phyloP scores from a whole-genome alignment of 2,888 invertebrate genomes.

The Tipula helvola region DNA sequence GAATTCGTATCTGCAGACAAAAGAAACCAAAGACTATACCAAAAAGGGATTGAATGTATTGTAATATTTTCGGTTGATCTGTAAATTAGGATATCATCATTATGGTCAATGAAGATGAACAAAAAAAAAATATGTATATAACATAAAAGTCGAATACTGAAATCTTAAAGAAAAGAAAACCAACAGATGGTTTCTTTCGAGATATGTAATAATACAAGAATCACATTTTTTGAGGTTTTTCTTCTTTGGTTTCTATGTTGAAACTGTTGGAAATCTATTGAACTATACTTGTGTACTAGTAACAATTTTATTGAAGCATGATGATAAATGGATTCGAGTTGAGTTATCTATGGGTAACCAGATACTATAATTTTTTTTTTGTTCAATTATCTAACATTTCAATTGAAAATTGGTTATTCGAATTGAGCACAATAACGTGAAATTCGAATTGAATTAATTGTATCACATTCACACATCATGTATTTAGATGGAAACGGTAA shows the following conservation, averaged over 20 bases:
- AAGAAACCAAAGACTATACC: not conserved
- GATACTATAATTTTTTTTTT: not conserved
- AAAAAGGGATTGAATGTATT: not conserved
- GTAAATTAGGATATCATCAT: slow-evolving; percentile 11
- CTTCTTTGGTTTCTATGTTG: not conserved
- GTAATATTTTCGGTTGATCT: slow-evolving; percentile 10
- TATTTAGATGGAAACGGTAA: too few species aligned
- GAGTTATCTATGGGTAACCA: not conserved
- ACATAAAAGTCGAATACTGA: not conserved
- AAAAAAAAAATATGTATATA: not conserved
- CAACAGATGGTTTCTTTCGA: not conserved
- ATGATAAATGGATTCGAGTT: not conserved
- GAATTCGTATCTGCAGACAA: not conserved
- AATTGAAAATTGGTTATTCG: not conserved
- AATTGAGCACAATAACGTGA: not conserved
- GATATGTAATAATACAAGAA: not conserved
- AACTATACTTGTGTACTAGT: not conserved
- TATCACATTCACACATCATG: too few species aligned
- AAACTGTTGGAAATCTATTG: not conserved
- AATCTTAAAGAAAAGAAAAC: not conserved
- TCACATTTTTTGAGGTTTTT: not conserved
- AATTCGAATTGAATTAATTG: not conserved
- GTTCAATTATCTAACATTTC: not conserved
- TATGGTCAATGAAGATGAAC: slow-evolving; percentile 5
- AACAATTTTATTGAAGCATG: not conserved